Conservation (phyloP, 2,888 invertebrate genomes). For the Acanthosepion esculentum region DNA sequence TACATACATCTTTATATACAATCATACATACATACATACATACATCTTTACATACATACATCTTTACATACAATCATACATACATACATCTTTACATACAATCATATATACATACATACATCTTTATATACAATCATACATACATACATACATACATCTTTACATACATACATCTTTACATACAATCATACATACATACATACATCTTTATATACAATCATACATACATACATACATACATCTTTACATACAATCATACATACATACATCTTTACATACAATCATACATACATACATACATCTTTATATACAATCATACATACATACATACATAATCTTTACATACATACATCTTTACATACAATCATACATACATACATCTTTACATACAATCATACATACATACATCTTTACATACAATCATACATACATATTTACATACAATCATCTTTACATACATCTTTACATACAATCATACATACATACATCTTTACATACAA, state of each 20-base stretch:
- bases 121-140: not conserved
- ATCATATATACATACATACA: no score
- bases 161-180: no score
- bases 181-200: not conserved
- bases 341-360: no score
- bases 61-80: no score
- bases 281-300: not conserved
- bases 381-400: not conserved
- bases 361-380: not conserved
- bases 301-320: no score
- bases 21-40: not conserved
- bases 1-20: not conserved
- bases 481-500: no score
- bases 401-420: not conserved
- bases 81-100: not conserved
- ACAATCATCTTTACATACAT: not conserved
- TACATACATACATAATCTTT: not conserved
- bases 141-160: not conserved
- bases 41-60: not conserved
- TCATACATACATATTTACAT: no score
- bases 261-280: not conserved
- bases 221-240: no score
- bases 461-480: no score
- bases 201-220: not conserved
- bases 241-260: not conserved